These are phyloP conservation scores for Leptopilina syphax DNA, from an alignment of 2,888 invertebrate species.

Conservation along the genomic window DNA sequence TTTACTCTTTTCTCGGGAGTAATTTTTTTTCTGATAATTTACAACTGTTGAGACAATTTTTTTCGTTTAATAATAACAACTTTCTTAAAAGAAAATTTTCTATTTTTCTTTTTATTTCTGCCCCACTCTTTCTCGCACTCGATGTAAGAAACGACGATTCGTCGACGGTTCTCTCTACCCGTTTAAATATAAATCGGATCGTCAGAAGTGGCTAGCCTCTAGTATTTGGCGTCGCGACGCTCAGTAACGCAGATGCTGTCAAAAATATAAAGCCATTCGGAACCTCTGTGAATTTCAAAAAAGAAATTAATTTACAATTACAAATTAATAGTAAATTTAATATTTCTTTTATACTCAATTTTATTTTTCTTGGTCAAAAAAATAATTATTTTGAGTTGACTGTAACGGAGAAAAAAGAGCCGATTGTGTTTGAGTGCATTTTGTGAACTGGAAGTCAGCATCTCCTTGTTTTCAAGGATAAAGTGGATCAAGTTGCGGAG, in stretches of 20 bases:
- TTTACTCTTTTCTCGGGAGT: no score
- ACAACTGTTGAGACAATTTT: slow-evolving; percentile 7
- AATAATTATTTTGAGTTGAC: background rate
- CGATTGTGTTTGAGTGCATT: background rate
- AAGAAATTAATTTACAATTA: background rate
- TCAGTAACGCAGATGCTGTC: slow-evolving; percentile 58
- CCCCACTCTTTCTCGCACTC: slow-evolving; percentile 17
- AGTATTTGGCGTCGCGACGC: slow-evolving; percentile 72
- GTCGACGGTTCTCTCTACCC: slow-evolving; percentile 51
- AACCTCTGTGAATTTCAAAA: background rate
- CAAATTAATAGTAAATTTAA: background rate
- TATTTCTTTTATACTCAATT: no score
- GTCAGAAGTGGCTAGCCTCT: slow-evolving; percentile 68
- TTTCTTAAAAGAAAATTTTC: slow-evolving; percentile 33
- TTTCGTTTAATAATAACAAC: background rate
- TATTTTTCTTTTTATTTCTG: slow-evolving; percentile 32
- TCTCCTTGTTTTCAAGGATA: slow-evolving; percentile 8
- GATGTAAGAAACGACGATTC: slow-evolving; percentile 56
- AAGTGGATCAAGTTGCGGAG: slow-evolving; percentile 24
- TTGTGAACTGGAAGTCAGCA: slow-evolving; percentile 10
- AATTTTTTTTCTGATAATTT: slow-evolving; percentile 1
- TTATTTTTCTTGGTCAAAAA: no score
- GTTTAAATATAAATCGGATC: slow-evolving; percentile 75
- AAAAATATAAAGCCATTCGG: slow-evolving; percentile 1
- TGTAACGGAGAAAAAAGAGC: background rate